phyloP scores from a whole-genome alignment of 2,888 invertebrate species.

The Drosophila yooni region DNA sequence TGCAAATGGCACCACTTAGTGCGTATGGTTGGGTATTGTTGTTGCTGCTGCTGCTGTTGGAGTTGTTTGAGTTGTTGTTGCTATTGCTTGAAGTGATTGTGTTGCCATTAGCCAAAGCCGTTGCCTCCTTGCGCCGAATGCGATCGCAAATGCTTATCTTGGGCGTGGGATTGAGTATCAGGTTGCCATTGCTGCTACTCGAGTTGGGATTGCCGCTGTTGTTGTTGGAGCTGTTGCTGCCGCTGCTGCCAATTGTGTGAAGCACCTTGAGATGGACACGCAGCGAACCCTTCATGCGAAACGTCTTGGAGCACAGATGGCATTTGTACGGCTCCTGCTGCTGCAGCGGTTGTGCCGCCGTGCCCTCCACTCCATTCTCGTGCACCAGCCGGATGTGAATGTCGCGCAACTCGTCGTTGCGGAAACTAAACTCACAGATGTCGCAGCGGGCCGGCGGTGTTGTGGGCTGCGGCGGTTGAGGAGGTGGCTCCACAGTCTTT shows the following conservation, averaged over 20 bases:
- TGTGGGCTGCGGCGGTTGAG: slow-evolving; percentile 3
- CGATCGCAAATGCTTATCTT: slow-evolving; percentile 82
- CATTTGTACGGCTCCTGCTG: slow-evolving; percentile 86
- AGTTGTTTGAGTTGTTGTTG: slow-evolving; percentile 4
- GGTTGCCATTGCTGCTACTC: slow-evolving; percentile 29
- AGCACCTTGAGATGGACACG: slow-evolving; percentile 93
- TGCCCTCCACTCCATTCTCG: slow-evolving; percentile 64
- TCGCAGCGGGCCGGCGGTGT: slow-evolving; percentile 86
- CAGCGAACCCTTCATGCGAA: slow-evolving; percentile 92
- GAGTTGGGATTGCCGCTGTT: slow-evolving; percentile 33
- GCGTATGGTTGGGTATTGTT: slow-evolving; percentile 59
- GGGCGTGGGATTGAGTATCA: slow-evolving; percentile 55
- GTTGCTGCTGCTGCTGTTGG: slow-evolving; percentile 1
- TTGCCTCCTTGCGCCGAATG: slow-evolving; percentile 75
- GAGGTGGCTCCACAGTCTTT: slow-evolving; percentile 33
- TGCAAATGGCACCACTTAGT: slow-evolving; percentile 67
- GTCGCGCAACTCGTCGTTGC: slow-evolving; percentile 89
- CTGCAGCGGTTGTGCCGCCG: slow-evolving; percentile 33
- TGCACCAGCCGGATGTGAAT: slow-evolving; percentile 92
- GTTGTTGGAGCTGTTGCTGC: slow-evolving; percentile 36
- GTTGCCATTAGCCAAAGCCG: slow-evolving; percentile 22
- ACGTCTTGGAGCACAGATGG: slow-evolving; percentile 91
- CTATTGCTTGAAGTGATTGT: slow-evolving; percentile 1
- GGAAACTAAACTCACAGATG: slow-evolving; percentile 90
- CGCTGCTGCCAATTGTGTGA: slow-evolving; percentile 86